Conservation (phyloP, 2,888 invertebrate species). For the Eilema sororculum region DNA sequence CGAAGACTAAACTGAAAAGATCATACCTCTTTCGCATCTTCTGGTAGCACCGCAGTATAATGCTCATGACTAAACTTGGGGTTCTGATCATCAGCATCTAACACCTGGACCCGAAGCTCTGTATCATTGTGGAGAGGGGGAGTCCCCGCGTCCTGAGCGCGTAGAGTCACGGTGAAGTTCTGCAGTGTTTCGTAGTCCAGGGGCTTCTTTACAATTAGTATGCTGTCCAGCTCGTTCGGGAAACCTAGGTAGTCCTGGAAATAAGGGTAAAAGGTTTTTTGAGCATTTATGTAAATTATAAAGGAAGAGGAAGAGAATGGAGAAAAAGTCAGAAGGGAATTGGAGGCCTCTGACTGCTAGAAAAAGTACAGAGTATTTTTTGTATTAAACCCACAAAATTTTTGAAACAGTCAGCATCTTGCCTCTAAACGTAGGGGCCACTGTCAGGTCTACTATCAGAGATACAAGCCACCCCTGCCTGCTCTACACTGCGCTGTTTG, state of each 20-base stretch:
- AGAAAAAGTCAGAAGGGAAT: too few relatives aligned
- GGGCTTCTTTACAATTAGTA: slow-evolving; percentile 92
- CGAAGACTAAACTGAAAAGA: background rate
- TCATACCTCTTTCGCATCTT: slow-evolving; percentile 84
- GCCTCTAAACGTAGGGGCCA: too few relatives aligned
- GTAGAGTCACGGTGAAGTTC: slow-evolving; percentile 92
- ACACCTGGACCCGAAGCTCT: slow-evolving; percentile 90
- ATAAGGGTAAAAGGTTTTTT: background rate
- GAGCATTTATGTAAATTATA: background rate
- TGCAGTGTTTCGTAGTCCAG: slow-evolving; percentile 94
- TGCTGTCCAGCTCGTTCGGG: slow-evolving; percentile 94
- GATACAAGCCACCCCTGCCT: too few relatives aligned
- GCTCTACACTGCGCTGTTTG: too few relatives aligned
- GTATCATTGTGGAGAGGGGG: slow-evolving; percentile 93
- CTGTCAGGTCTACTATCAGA: too few relatives aligned
- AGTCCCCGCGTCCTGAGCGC: slow-evolving; percentile 93
- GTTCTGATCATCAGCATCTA: slow-evolving; percentile 97
- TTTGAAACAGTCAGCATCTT: too few relatives aligned
- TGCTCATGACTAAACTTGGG: slow-evolving; percentile 93
- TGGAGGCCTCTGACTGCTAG: too few relatives aligned
- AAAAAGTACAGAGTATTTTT: too few relatives aligned
- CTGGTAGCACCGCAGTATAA: slow-evolving; percentile 90
- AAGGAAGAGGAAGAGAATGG: too few relatives aligned
- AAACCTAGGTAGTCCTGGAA: slow-evolving; percentile 93
- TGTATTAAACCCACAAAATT: too few relatives aligned